phyloP scores from a whole-genome alignment of 2,797 vertebrate genomes.

The Rhinoraja longicauda region DNA sequence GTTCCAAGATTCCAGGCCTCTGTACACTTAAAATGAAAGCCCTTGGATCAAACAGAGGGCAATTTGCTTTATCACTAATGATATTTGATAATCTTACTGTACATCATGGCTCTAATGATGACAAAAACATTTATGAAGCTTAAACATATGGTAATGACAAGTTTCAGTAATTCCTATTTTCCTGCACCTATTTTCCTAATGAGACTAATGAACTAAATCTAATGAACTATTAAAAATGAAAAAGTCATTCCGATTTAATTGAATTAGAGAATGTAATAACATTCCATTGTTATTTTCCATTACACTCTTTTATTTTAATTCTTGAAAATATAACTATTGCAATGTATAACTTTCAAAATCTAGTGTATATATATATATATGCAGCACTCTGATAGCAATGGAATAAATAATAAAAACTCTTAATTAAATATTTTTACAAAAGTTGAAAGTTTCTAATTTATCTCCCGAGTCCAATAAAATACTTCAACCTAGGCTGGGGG shows the following conservation, averaged over 20 bases:
- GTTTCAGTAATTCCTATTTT: slow-evolving; percentile 36
- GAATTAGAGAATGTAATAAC: slow-evolving; percentile 38
- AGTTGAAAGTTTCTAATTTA: neutral
- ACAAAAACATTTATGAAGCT: slow-evolving; percentile 34
- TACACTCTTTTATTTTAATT: slow-evolving; percentile 31
- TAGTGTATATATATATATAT: slow-evolving; percentile 10
- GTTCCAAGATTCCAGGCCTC: too few species aligned
- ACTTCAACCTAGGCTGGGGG: neutral
- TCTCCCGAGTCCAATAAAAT: neutral
- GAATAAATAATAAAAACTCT: neutral
- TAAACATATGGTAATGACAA: slow-evolving; percentile 36
- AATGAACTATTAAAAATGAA: slow-evolving; percentile 39
- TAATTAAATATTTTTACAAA: neutral
- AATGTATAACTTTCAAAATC: slow-evolving; percentile 28
- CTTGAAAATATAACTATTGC: slow-evolving; percentile 19
- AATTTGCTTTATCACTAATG: slow-evolving; percentile 11
- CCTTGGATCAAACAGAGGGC: neutral
- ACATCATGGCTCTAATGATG: neutral
- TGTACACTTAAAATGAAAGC: too few species aligned
- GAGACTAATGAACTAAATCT: slow-evolving; percentile 38
- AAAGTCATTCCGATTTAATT: slow-evolving; percentile 38
- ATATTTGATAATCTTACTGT: neutral
- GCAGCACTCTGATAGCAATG: neutral
- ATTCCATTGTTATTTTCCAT: slow-evolving; percentile 38
- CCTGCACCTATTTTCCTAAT: slow-evolving; percentile 36